phyloP scores from a whole-genome alignment of 2,113 vertebrate genomes.

The Prolemur simus region DNA sequence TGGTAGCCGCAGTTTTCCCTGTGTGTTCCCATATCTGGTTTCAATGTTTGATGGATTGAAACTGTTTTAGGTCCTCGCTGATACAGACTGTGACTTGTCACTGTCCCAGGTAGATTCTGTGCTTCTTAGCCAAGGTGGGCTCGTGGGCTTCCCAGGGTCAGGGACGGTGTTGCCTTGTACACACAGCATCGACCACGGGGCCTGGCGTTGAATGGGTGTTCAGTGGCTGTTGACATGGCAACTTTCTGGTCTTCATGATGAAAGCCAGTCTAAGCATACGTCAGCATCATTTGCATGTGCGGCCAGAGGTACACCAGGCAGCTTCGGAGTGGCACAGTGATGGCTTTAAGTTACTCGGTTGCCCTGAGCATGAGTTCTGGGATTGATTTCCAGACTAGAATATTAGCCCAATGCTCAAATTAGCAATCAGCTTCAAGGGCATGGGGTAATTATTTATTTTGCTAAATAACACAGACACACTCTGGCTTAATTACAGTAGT shows the following conservation, averaged over 20 bases:
- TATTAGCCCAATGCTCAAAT: conserved; percentile 32
- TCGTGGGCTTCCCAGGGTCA: background rate
- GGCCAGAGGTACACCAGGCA: background rate
- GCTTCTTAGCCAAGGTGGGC: background rate
- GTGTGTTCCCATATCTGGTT: no score
- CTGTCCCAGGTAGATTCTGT: no score
- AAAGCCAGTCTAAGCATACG: background rate
- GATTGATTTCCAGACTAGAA: background rate
- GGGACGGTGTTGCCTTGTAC: background rate
- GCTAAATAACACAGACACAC: conserved; percentile 75
- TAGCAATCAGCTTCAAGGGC: conserved; percentile 55
- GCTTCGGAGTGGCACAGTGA: rapidly evolving
- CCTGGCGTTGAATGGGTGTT: background rate
- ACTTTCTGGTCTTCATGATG: background rate
- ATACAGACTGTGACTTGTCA: background rate
- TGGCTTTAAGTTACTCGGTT: background rate
- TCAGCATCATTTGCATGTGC: rapidly evolving
- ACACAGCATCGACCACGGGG: no score
- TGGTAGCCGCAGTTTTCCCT: no score
- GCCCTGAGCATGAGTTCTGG: background rate
- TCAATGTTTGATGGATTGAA: background rate
- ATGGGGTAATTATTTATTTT: conserved; percentile 80
- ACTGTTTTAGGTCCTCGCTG: background rate
- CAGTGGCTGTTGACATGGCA: background rate
- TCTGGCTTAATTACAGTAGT: conserved; percentile 77